phyloP scores from a whole-genome alignment of 2,797 vertebrate species.

The Clarias fuscus region DNA sequence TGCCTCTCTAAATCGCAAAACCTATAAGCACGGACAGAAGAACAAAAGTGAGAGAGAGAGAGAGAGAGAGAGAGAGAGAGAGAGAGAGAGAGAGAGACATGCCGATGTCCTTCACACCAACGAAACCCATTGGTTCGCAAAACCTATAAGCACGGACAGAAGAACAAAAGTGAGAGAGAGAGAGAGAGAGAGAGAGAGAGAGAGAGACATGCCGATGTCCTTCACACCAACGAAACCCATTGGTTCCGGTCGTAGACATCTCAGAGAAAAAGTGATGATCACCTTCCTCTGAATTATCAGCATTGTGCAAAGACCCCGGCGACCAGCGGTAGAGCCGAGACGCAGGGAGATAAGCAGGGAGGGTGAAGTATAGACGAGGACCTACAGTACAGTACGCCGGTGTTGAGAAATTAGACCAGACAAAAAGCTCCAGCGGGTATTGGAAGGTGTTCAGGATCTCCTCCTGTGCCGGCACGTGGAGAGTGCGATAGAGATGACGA shows the following conservation, averaged over 20 bases:
- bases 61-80: too few relatives aligned
- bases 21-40: too few relatives aligned
- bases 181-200: too few relatives aligned
- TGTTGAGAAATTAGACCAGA: slow-evolving; percentile 59
- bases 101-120: too few relatives aligned
- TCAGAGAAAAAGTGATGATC: slow-evolving; percentile 50
- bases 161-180: too few relatives aligned
- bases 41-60: too few relatives aligned
- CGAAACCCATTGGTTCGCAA: slow-evolving; percentile 42
- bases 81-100: too few relatives aligned
- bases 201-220: too few relatives aligned
- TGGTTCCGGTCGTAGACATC: slow-evolving; percentile 44
- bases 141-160: too few relatives aligned
- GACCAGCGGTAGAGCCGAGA: slow-evolving; percentile 57
- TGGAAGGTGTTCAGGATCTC: slow-evolving; percentile 38
- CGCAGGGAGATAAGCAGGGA: slow-evolving; percentile 65
- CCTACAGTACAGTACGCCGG: slow-evolving; percentile 57
- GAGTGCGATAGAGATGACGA: slow-evolving; percentile 41
- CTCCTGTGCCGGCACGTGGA: not conserved
- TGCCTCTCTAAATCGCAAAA: slow-evolving; percentile 44
- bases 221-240: slow-evolving; percentile 25
- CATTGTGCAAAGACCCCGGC: slow-evolving; percentile 63
- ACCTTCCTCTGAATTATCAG: slow-evolving; percentile 62
- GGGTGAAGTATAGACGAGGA: slow-evolving; percentile 67
- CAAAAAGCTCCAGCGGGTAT: slow-evolving; percentile 45